These are phyloP conservation scores for Ictalurus furcatus DNA, from an alignment of 2,113 vertebrate genomes.

Conservation along the genomic window DNA sequence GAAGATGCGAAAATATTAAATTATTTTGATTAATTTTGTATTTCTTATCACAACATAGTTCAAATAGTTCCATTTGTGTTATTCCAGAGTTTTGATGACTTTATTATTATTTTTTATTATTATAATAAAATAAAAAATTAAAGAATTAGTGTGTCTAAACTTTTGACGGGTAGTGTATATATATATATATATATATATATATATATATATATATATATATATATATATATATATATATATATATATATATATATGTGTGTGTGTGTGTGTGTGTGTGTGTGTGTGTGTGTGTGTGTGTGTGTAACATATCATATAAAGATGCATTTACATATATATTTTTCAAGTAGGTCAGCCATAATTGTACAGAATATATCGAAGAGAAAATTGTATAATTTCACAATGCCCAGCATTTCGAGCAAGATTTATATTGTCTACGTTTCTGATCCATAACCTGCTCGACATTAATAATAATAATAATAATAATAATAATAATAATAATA, in stretches of 20 bases:
- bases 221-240: not conserved
- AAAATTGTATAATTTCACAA: constrained; percentile 1
- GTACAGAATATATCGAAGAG: constrained; percentile 16
- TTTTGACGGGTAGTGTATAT: too few species aligned
- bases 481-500: not conserved
- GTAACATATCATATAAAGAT: not conserved
- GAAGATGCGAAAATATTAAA: too few species aligned
- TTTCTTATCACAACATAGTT: too few species aligned
- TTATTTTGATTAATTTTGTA: too few species aligned
- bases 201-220: constrained; percentile 7
- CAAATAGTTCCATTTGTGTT: too few species aligned
- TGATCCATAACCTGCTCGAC: not conserved
- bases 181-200: too few species aligned
- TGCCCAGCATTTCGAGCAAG: not conserved
- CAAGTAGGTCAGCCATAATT: not conserved
- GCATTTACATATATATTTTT: not conserved
- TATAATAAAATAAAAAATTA: too few species aligned
- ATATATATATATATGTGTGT: not conserved
- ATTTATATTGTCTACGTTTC: not conserved
- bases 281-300: not conserved
- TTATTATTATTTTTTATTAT: too few species aligned
- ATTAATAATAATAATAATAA: not conserved
- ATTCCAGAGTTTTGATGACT: too few species aligned
- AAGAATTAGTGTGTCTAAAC: too few species aligned
- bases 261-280: not conserved